These are phyloP conservation scores for Nothura maculosa DNA, from an alignment of 2,797 vertebrate genomes.

Conservation along the genomic window DNA sequence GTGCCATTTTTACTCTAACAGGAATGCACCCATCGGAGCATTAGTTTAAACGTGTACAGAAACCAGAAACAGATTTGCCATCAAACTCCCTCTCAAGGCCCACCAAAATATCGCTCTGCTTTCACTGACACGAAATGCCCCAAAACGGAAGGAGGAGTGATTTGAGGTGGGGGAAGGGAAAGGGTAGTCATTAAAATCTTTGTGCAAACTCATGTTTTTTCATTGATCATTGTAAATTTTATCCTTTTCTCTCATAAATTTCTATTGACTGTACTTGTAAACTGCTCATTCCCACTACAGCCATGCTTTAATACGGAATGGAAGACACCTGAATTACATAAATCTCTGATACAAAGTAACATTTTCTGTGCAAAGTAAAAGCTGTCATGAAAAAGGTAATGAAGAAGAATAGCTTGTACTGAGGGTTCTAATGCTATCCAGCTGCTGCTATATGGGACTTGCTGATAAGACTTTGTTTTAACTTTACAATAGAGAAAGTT, in stretches of 20 bases:
- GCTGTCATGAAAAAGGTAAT: constrained; percentile 90
- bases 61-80: constrained; percentile 17
- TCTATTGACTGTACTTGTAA: constrained; percentile 37
- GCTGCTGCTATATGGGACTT: constrained; percentile 88
- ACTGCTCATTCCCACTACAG: constrained; percentile 30
- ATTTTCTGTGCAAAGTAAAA: constrained; percentile 89
- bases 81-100: background rate
- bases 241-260: constrained; percentile 26
- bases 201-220: constrained; percentile 20
- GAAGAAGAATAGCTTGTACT: constrained; percentile 94
- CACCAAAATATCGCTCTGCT: background rate
- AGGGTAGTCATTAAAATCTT: background rate
- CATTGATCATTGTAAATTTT: constrained; percentile 5
- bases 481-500: constrained; percentile 83
- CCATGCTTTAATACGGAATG: constrained; percentile 78
- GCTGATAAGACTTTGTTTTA: constrained; percentile 85
- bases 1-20: background rate
- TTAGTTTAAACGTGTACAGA: background rate
- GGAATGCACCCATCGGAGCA: background rate
- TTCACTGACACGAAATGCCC: background rate
- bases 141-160: background rate
- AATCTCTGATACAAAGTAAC: constrained; percentile 92
- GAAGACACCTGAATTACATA: constrained; percentile 90
- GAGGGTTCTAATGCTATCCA: constrained; percentile 93
- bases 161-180: background rate